Evolutionary conservation across 1,140 invertebrate species (phyloP).

Genomic region (Drosophila bipectinata): DNA sequence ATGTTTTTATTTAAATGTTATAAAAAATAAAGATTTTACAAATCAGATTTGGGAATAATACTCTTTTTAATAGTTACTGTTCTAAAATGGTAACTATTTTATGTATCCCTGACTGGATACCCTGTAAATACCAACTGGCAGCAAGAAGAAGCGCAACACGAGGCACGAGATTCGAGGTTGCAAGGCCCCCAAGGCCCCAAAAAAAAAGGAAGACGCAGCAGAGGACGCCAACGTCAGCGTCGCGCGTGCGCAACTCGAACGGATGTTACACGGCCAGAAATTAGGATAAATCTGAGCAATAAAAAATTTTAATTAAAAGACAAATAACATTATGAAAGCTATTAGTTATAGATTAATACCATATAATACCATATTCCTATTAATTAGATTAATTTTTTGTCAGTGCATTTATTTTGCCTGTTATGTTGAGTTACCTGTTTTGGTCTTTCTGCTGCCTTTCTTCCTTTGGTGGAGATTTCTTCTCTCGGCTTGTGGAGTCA

Average conservation of each 20-base stretch:
- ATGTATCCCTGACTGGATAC: background rate
- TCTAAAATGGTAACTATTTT: background rate
- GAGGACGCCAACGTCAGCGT: constrained; percentile 35
- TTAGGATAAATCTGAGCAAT: background rate
- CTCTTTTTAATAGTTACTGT: too few relatives aligned
- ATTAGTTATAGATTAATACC: background rate
- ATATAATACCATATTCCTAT: too few relatives aligned
- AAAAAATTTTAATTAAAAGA: too few relatives aligned
- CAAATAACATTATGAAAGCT: background rate
- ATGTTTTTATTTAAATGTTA: background rate
- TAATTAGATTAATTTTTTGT: background rate
- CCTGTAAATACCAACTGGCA: constrained; percentile 38
- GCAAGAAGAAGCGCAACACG: constrained; percentile 55
- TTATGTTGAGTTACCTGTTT: constrained; percentile 72
- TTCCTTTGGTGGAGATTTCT: constrained; percentile 33
- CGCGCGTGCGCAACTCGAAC: constrained; percentile 76
- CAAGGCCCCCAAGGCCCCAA: constrained; percentile 50
- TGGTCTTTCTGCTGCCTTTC: constrained; percentile 66
- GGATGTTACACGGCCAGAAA: constrained; percentile 53
- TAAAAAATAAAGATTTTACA: too few relatives aligned
- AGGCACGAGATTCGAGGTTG: constrained; percentile 66
- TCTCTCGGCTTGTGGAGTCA: constrained; percentile 6
- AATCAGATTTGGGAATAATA: too few relatives aligned
- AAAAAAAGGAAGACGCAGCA: constrained; percentile 36
- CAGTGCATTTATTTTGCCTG: constrained; percentile 31